Evolutionary conservation across 2,888 invertebrate species (phyloP), one percentile per base, ranked within the genome.

Genomic region (Rotaria magnacalcarata): DNA sequence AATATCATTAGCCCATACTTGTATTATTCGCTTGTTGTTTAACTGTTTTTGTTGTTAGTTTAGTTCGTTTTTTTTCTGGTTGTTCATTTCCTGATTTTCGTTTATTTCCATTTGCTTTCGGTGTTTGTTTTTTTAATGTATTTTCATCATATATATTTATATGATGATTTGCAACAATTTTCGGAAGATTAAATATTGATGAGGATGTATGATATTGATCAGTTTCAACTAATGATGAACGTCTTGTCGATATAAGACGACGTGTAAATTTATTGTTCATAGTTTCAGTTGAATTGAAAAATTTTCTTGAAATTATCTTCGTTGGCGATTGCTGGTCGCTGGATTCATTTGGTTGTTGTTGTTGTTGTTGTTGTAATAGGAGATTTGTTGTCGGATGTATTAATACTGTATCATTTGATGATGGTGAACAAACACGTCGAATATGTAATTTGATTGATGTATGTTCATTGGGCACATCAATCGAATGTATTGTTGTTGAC

Each of bases 381-480:
- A 47, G 47, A 47, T 80, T 80, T 11, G 80, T 47, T 47, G 80
- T 47, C 5, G 80, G 80, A 67, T 34, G 27, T 80, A 47, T 47
- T 47, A 47, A 14, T 43, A n/a, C 47, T 11, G 80, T 24, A 24
- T 80, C 80, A 67, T 67, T 67, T 16, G 67, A 41, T 47, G 80
- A 47, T 47, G 80, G 80, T 11, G 47, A 47, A 80, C 80, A 80
- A 47, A 80, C 80, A 80, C 80, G 80, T 47, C 80, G 80, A 80
- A 80, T 80, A n/a, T 80, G 43, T 47, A 80, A n/a, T 80, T 80
- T 80, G 47, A 80, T 43, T 41, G 80, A 80, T 80, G 80, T 47
- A 47, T 80, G 80, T n/a, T 80, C 80, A 80, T 47, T 80, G 8
- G 80, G 80, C n/a, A 47, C 80, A 80, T 80, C 80, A 47, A 43